phyloP scores from a whole-genome alignment of 2,888 invertebrate genomes.

The Geophilus truncorum region DNA sequence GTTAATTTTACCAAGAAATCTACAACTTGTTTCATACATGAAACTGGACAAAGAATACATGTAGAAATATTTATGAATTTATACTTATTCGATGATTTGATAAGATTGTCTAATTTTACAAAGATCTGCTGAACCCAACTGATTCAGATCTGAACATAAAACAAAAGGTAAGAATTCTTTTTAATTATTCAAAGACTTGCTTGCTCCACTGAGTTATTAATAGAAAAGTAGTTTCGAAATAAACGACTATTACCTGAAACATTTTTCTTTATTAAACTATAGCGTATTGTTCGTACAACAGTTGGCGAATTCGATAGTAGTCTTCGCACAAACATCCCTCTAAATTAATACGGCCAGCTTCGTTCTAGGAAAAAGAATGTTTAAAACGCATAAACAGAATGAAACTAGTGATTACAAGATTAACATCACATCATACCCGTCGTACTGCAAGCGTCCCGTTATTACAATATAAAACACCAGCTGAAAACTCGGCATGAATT shows the following conservation, averaged over 20 bases:
- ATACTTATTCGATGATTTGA: too few species aligned
- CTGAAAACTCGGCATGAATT: constrained; percentile 78
- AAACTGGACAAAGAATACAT: too few species aligned
- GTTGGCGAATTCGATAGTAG: constrained; percentile 85
- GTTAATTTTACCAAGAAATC: too few species aligned
- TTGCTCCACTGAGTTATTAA: too few species aligned
- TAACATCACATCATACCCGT: constrained; percentile 61
- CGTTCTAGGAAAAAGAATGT: constrained; percentile 61
- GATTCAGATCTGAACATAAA: too few species aligned
- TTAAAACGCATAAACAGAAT: background rate
- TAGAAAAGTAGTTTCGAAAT: background rate
- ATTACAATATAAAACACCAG: constrained; percentile 89
- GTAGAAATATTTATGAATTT: too few species aligned
- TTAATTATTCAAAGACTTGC: background rate
- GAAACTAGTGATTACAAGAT: background rate
- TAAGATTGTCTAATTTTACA: too few species aligned
- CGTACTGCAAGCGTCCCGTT: constrained; percentile 83
- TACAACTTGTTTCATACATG: too few species aligned
- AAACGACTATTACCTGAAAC: background rate
- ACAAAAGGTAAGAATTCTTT: too few species aligned
- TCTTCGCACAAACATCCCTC: constrained; percentile 94
- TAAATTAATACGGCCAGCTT: constrained; percentile 82
- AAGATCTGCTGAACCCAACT: too few species aligned
- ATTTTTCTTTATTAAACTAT: constrained; percentile 62
- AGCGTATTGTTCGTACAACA: constrained; percentile 94